Percentiles rank a stretch among this genome's conserved stretches.
Evolutionary conservation across 2,888 invertebrate species (phyloP).

Genomic region (Synergus itoensis): DNA sequence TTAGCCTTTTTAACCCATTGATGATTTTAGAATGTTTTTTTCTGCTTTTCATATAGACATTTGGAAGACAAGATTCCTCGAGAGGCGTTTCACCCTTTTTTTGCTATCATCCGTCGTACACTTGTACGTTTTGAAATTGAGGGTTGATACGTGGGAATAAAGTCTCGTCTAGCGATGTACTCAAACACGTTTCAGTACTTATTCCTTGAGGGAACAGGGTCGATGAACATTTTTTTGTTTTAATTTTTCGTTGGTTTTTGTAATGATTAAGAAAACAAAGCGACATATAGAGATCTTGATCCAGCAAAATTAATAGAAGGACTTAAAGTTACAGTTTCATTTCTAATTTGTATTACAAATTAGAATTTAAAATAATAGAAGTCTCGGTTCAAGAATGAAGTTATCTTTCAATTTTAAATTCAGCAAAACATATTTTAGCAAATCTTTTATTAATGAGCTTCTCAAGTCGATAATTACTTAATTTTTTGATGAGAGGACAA

Average conservation of each 20-base stretch:
- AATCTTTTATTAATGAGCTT: neutral
- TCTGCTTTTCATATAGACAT: neutral
- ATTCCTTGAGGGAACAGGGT: constrained; percentile 49
- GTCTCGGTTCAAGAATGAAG: no score
- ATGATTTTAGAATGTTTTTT: no score
- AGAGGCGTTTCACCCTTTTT: constrained; percentile 22
- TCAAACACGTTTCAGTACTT: constrained; percentile 66
- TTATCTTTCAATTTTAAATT: no score
- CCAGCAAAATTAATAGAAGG: no score
- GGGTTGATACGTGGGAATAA: constrained; percentile 50
- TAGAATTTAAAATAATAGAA: no score
- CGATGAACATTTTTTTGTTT: constrained; percentile 47
- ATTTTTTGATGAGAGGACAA: neutral
- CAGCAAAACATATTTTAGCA: no score
- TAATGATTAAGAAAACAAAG: neutral
- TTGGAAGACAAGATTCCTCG: constrained; percentile 12
- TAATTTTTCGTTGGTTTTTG: neutral
- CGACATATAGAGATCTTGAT: no score
- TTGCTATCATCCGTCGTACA: constrained; percentile 5
- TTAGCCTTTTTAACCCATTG: no score
- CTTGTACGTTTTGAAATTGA: constrained; percentile 37
- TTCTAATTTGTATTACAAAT: no score
- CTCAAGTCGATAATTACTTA: neutral
- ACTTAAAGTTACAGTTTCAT: no score
- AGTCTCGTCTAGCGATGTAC: constrained; percentile 53